Base-by-base conservation (phyloP, 2,888 invertebrate species). In the Heliconius cydno region DNA sequence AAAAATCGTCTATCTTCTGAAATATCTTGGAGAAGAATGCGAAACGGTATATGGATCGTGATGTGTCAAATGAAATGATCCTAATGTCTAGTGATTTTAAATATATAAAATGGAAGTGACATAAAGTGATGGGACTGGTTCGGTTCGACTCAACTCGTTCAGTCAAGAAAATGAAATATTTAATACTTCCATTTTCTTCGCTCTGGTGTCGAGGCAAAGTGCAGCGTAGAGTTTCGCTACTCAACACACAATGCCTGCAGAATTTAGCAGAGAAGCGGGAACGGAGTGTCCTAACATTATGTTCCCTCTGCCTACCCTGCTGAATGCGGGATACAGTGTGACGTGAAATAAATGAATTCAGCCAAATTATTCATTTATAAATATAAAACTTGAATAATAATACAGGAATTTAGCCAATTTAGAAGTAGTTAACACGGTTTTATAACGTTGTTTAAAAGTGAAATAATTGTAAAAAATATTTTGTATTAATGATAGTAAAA, bases 31-130 rank as follows among this genome's bases (percentile, higher is more conserved):
- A 78, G 74, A 78, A 80, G 82, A 83, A 82, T 82, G 82, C 77
- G 67, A 83, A 83, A 82, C 82, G 82, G 83, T 82, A 80, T 76
- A 80, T 74, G 72, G 77, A 79, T 83, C 83, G 83, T 83, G 83
- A 83, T 78, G 79, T 82, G 79, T 83, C 83, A 83, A 65, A 60
- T 76, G 78, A 80, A 76, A 52, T 76, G 80, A 80, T 79, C 82
- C 66, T 72, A 79, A 72, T 81, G 80, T 79, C 80, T 60, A 70
- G 76, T 78, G 30, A 25, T 30, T 34, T 41, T 41, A 74, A 79
- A 46, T 75, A 75, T 22, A 28, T 57, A 15, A 25, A 22, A n/a
- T 75, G 41, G 78, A 79, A 63, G 28, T 79, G 74, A 30, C 4
- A 75, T 75, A 13, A n/a, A 12, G 57, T 5, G 12, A 22, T 12